Evolutionary conservation across 1,140 invertebrate genomes (phyloP), one percentile per base, ranked within the genome.

Genomic region (Eubasilissa regina): DNA sequence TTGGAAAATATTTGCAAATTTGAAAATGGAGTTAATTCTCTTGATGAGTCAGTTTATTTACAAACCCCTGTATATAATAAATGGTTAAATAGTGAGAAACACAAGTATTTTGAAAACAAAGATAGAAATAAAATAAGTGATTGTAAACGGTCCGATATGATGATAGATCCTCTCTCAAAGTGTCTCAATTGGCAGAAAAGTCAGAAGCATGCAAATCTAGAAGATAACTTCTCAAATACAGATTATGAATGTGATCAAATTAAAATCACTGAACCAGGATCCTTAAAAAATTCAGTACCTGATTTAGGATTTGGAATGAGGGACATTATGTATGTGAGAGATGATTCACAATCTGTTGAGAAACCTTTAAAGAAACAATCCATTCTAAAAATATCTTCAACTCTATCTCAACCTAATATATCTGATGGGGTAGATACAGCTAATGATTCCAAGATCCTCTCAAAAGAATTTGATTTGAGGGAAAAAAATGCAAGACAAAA

Each of bases 1-100:
- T 80, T 91, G 53, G 89, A 87, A 51, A 90, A 88, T 86, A 89
- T 90, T 3, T 89, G 90, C 78, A 85, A 86, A 6, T 89, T 89
- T 82, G 87, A 90, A 55, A 86, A 81, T 48, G n/a, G 70, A 78
- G 15, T 17, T 10, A 45, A 48, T 70, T 45, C 9, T 15, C 1
- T 70, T n/a, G 66, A 70, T 47, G 66, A 70, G 47, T 70, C 66
- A 10, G 45, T 45, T 48, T 70, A 70, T 48, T 70, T 70, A 70
- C 15, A 70, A 47, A 70, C 66, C 6, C 66, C 66, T 8, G 47
- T 15, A 48, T 64, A 25, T 44, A 25, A 64, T 43, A 64, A 64
- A 64, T 64, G 60, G 60, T 25, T 35, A 35, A 35, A 35, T 64
- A 35, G 35, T 10, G 11, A 64, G 12, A 64, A 64, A 64, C 19